Conservation (phyloP, 2,888 invertebrate genomes). For the Chymomyza amoena region DNA sequence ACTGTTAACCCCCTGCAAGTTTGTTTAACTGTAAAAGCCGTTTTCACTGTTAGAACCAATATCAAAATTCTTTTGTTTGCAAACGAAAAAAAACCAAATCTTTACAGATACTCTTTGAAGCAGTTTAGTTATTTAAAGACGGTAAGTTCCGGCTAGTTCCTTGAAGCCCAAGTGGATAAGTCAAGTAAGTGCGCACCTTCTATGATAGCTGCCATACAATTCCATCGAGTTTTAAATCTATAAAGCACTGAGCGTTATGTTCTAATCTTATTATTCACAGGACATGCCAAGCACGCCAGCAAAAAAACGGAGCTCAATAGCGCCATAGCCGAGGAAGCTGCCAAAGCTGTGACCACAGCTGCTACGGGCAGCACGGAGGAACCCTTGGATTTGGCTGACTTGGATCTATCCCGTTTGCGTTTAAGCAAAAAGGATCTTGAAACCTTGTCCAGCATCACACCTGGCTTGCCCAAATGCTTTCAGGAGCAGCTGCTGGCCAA, state of each 20-base stretch:
- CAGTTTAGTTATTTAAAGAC: not conserved
- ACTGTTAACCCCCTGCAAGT: slow-evolving; percentile 32
- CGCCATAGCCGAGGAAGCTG: not conserved
- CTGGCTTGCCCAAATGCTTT: slow-evolving; percentile 85
- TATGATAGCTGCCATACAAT: not conserved
- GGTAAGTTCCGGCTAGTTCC: not conserved
- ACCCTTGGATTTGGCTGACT: slow-evolving; percentile 81
- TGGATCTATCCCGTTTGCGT: slow-evolving; percentile 85
- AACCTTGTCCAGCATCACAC: slow-evolving; percentile 85
- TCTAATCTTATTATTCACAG: slow-evolving; percentile 40
- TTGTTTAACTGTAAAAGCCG: slow-evolving; percentile 25
- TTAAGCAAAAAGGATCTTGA: slow-evolving; percentile 85
- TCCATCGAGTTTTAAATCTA: not conserved
- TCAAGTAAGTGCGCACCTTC: not conserved
- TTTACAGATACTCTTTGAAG: slow-evolving; percentile 43
- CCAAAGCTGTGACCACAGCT: slow-evolving; percentile 1
- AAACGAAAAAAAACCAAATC: slow-evolving; percentile 45
- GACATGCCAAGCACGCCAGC: slow-evolving; percentile 33
- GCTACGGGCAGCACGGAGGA: slow-evolving; percentile 47
- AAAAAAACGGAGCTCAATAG: slow-evolving; percentile 16
- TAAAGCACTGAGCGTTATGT: not conserved
- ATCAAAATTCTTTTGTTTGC: slow-evolving; percentile 65
- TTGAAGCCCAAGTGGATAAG: not conserved
- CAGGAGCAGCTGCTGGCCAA: slow-evolving; percentile 86
- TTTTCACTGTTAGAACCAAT: not conserved